Evolutionary conservation across 2,888 invertebrate species (phyloP), one percentile per base, ranked within the genome.

Genomic region (Aradus depressus): DNA sequence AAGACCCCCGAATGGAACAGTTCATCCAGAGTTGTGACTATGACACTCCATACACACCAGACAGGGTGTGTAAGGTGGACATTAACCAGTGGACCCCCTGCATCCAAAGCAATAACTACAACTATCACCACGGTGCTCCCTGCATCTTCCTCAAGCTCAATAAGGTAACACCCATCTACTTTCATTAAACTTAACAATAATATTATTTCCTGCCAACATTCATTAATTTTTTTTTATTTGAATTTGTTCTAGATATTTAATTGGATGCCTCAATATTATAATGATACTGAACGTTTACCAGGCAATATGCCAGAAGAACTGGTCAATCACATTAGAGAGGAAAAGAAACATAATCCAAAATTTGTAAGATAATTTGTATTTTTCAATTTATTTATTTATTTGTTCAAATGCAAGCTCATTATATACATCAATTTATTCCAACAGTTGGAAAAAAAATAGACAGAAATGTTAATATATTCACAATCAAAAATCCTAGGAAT

Each of bases 121-220:
- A 92, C 65, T 97, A 84, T 70, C 80, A 81, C 59, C 76, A 77
- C 60, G 86, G 84, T 53, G 82, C 83, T 51, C 97, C 97, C 14
- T 98, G 98, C 70, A 85, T 98, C 67, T 84, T 96, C 72, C 78
- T 98, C 61, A 97, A 97, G 70, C 74, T 98, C 62, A 98, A 98
- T 70, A 92, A 88, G 81, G 92, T 92, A 69, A 62, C 62, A 49
- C 16, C 14, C 18, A 38, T 39, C 23, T 8, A 19, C 6, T 44
- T 44, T 16, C 26, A 44, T 44, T n/a, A 12, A 22, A 16, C 26
- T 25, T 1, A 14, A 12, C 14, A 26, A 2, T 16, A 2, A 25
- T 42, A 10, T 2, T 14, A 6, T 16, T 12, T 37, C 14, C 37
- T 6, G 6, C 28, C 28, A 28, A 28, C 28, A 10, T 28, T 10